A percentile compares a stretch with the other conserved stretches of the same genome.
These are phyloP conservation scores for Axis porcinus DNA, from an alignment of 2,113 vertebrate species.

Conservation along the genomic window DNA sequence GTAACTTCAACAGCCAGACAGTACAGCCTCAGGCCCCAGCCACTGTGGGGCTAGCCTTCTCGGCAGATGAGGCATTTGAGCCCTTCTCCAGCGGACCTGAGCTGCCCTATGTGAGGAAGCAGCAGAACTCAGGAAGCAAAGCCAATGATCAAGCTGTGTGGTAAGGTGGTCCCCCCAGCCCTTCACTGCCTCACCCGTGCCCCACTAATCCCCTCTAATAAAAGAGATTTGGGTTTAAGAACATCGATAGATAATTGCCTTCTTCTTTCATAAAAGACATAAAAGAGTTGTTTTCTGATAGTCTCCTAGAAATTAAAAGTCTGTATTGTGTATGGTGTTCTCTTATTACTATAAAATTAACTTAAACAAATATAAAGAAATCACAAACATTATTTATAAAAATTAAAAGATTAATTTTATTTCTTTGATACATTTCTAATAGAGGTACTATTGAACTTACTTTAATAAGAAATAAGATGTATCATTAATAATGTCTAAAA, in stretches of 20 bases:
- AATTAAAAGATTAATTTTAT: slow-evolving; percentile 1
- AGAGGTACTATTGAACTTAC: background rate
- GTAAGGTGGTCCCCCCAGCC: background rate
- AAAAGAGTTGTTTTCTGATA: background rate
- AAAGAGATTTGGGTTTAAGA: background rate
- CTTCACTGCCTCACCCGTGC: background rate
- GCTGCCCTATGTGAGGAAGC: background rate
- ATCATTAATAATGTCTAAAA: background rate
- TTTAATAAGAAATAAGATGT: background rate
- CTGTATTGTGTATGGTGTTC: background rate
- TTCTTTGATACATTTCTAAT: background rate
- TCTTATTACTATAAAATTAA: background rate
- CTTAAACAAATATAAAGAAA: slow-evolving; percentile 7
- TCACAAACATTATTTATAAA: background rate
- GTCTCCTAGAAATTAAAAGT: background rate
- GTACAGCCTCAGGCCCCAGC: slow-evolving; percentile 91
- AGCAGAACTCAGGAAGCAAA: background rate
- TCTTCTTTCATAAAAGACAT: background rate
- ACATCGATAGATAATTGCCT: background rate
- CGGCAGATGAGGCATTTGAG: slow-evolving; percentile 79
- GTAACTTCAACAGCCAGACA: slow-evolving; percentile 90
- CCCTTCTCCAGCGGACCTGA: background rate
- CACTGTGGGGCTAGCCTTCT: slow-evolving; percentile 90
- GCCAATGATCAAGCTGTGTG: background rate
- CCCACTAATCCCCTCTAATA: background rate